These are phyloP conservation scores for Zoanthus solanderi DNA, from an alignment of 92 coral and sea anemone genomes.

Conservation along the genomic window DNA sequence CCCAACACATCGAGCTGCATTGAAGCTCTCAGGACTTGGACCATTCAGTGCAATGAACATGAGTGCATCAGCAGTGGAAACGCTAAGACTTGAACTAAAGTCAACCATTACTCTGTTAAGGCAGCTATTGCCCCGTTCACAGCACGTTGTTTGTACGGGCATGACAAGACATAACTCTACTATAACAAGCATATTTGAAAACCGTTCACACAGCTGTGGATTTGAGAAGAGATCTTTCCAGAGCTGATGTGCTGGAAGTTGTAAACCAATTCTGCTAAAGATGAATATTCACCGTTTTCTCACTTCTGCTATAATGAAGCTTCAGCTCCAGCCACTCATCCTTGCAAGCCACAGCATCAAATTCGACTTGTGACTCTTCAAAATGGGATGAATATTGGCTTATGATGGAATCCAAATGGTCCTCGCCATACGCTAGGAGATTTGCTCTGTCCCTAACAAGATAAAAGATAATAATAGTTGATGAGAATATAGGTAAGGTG, in stretches of 20 bases:
- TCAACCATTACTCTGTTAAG: conserved; percentile 59
- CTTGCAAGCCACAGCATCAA: conserved; percentile 17
- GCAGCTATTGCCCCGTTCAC: conserved; percentile 58
- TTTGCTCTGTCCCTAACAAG: conserved; percentile 9
- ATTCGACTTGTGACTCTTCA: not conserved
- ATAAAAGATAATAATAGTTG: conserved; percentile 22
- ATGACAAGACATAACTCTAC: conserved; percentile 52
- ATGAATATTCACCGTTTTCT: too few species aligned
- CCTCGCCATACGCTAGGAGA: too few species aligned
- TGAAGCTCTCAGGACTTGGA: conserved; percentile 25
- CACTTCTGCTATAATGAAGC: conserved; percentile 31
- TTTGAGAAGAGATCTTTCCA: conserved; percentile 49
- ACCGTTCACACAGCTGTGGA: conserved; percentile 54
- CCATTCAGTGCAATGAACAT: not conserved
- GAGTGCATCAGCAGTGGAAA: too few species aligned
- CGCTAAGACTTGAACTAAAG: conserved; percentile 38
- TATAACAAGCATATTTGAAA: conserved; percentile 40
- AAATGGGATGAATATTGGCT: too few species aligned
- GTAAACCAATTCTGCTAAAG: conserved; percentile 23
- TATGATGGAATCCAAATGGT: too few species aligned
- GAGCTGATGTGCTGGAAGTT: conserved; percentile 43
- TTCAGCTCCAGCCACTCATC: conserved; percentile 60
- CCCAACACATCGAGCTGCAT: conserved; percentile 11
- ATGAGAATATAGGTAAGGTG: conserved; percentile 24
- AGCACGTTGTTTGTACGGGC: conserved; percentile 62